Conservation (phyloP, 2,797 vertebrate species). For the Platalea minor region DNA sequence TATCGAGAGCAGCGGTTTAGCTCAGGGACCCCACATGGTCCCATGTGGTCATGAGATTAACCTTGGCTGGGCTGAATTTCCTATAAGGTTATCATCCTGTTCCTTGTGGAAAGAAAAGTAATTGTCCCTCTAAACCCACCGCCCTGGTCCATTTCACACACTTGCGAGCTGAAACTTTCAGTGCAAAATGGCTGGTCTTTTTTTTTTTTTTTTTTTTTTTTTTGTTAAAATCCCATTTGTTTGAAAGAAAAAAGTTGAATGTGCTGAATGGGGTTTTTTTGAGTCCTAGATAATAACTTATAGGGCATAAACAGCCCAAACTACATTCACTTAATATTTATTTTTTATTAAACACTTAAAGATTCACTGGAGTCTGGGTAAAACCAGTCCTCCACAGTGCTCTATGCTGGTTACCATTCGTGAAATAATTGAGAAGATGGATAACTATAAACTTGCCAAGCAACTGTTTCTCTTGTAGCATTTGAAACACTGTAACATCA, state of each 20-base stretch:
- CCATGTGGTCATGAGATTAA: background rate
- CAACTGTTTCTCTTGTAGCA: background rate
- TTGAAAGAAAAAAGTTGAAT: background rate
- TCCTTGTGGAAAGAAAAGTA: background rate
- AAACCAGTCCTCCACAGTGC: background rate
- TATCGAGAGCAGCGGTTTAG: background rate
- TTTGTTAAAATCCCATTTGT: background rate
- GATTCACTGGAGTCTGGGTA: background rate
- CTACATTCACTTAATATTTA: accelerated
- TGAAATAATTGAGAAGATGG: background rate
- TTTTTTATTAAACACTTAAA: background rate
- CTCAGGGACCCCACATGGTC: background rate
- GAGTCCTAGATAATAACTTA: background rate
- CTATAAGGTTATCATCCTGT: accelerated
- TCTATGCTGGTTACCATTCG: background rate
- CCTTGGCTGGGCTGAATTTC: background rate
- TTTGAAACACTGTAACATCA: background rate
- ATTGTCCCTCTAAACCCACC: background rate
- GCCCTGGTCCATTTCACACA: background rate
- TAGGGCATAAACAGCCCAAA: background rate
- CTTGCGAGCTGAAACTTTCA: background rate
- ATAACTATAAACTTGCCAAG: background rate
- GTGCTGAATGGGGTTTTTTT: no score
- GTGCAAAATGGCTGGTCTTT: background rate
- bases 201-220: no score